Percentiles rank a stretch among this genome's conserved stretches.
phyloP scores from a whole-genome alignment of 2,888 invertebrate genomes.

The Nezara viridula region DNA sequence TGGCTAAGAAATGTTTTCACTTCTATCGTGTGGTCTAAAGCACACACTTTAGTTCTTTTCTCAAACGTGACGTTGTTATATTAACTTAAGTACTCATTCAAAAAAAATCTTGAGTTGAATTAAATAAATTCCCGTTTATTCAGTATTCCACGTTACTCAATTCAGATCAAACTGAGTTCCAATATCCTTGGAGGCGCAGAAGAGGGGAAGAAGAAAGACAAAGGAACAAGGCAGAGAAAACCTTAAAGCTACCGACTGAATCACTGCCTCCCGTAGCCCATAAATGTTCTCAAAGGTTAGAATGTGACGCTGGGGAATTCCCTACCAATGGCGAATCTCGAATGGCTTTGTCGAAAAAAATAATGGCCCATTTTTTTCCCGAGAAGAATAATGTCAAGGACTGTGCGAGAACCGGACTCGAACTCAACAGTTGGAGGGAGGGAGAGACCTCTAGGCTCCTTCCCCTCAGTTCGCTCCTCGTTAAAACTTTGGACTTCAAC shows the following conservation, averaged over 20 bases:
- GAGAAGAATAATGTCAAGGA: slow-evolving; percentile 44
- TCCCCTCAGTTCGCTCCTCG: not conserved
- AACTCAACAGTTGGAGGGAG: not conserved
- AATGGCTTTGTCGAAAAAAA: slow-evolving; percentile 14
- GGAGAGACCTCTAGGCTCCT: not conserved
- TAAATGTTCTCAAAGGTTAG: slow-evolving; percentile 11
- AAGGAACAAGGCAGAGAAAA: not conserved
- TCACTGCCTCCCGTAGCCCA: not conserved
- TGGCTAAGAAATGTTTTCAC: no score
- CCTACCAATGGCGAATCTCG: not conserved
- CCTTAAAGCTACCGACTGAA: not conserved
- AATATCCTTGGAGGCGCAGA: not conserved
- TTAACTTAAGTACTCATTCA: no score
- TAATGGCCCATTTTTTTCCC: slow-evolving; percentile 16
- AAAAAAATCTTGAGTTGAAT: not conserved
- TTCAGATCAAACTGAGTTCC: not conserved
- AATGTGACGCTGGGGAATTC: slow-evolving; percentile 6
- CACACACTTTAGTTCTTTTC: no score
- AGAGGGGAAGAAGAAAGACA: not conserved
- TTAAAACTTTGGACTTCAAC: not conserved
- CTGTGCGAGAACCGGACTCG: not conserved
- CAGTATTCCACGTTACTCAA: not conserved
- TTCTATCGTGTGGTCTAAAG: no score
- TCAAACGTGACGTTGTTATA: no score
- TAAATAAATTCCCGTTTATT: not conserved